Base-by-base conservation (phyloP, 2,113 vertebrate genomes). In the Melozone crissalis region DNA sequence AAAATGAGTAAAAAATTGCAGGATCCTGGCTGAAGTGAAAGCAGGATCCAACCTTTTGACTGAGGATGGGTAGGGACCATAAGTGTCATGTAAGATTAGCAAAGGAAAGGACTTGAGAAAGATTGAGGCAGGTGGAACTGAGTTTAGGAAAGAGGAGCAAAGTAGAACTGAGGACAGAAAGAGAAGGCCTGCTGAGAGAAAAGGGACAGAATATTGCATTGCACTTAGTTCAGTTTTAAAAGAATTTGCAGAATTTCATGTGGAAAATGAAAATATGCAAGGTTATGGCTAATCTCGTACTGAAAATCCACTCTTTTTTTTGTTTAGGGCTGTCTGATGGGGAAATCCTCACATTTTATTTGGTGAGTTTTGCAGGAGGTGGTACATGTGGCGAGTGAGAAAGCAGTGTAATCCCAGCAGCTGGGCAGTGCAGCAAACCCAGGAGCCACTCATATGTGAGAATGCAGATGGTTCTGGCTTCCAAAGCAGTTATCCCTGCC, bases 11-110 rank as follows among this genome's bases (percentile, higher is more conserved):
- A 23, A 65, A 75, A 73, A 31, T n/a, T 52, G 24, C 9, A 3
- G 8, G 24, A 28, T 73, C 1, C 0, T 47, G 54, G 23, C 58
- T 59, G 52, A 87, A 84, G 20, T 4, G 10, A 47, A 91, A 75
- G 39, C 74, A 59, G 44, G 41, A n/a, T 59, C 59, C 72, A 41
- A 35, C 58, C 21, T 91, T 84, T 65, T 68, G 22, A 10, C 11
- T 1, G 0, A 27, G 61, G 31, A 7, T 31, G 43, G 52, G 19
- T 54, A 68, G 46, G 20, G 31, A 80, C 11, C 1, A 0, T 28
- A 89, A 31, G 10, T 55, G 35, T 71, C 22, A n/a, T 1, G 4
- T 27, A 30, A 43, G 21, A 41, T 80, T 13, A 71, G 62, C 28
- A 33, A 66, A 74, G 44, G 58, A 72, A 66, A 47, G 28, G 46